These are phyloP conservation scores for Sesamia inferens DNA, from an alignment of 2,888 invertebrate species.

Conservation along the genomic window DNA sequence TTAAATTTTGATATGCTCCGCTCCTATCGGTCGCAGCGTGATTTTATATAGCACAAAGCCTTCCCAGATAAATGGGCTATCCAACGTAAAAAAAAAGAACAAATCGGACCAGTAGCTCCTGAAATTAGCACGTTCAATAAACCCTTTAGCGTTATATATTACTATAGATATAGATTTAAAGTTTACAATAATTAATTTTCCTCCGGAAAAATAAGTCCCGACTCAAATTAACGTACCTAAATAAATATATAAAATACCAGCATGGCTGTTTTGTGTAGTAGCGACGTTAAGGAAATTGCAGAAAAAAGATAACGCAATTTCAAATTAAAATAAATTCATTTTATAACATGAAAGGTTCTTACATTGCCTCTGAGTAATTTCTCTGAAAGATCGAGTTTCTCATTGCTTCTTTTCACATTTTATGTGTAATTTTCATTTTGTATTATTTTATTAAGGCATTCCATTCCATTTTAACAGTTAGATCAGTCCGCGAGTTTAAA, in stretches of 20 bases:
- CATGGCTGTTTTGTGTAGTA: neutral
- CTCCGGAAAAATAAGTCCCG: neutral
- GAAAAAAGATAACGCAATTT: neutral
- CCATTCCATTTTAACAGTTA: no score
- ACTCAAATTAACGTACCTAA: neutral
- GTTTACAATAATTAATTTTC: no score
- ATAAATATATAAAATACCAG: neutral
- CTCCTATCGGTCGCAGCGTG: no score
- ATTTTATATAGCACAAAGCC: no score
- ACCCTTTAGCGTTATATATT: no score
- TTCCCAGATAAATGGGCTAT: no score
- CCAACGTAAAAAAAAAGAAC: no score
- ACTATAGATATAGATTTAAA: no score
- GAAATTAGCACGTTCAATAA: no score
- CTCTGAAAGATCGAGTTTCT: neutral
- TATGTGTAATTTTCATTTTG: neutral
- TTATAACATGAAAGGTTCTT: neutral
- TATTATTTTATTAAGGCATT: neutral
- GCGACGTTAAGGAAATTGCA: neutral
- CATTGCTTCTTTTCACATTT: neutral
- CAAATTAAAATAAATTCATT: neutral
- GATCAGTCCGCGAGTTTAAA: no score
- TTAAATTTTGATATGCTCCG: no score
- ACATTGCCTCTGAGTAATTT: neutral
- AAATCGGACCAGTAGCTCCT: no score